Percentiles rank a stretch among this genome's conserved stretches.
Conservation (phyloP, 2,888 invertebrate species). For the Eretmocerus hayati region DNA sequence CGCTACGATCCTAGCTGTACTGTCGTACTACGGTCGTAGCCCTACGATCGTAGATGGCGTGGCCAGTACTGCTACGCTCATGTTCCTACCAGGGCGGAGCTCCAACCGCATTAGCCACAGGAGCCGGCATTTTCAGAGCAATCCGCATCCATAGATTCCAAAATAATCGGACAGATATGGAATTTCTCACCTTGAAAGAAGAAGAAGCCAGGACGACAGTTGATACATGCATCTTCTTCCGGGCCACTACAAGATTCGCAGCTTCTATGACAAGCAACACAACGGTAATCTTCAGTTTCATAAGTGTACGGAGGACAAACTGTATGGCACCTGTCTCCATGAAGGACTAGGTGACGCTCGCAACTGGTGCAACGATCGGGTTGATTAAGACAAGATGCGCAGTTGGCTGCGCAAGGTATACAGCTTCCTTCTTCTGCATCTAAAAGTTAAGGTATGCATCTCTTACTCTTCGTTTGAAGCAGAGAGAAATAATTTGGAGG, state of each 20-base stretch:
- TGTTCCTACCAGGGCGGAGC: no score
- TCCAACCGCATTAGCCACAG: no score
- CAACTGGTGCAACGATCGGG: conserved; percentile 81
- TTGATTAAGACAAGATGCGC: conserved; percentile 75
- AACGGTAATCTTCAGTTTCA: conserved; percentile 81
- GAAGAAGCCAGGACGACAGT: conserved; percentile 67
- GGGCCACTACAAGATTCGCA: conserved; percentile 78
- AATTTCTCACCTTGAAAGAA: conserved; percentile 60
- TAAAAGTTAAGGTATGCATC: no score
- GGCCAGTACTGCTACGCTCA: no score
- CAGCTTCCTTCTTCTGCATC: conserved; percentile 69
- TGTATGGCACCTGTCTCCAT: conserved; percentile 74
- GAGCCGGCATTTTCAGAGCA: no score
- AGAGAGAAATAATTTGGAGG: no score
- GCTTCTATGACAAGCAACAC: conserved; percentile 69
- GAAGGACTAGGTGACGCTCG: conserved; percentile 78
- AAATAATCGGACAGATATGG: no score
- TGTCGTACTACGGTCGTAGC: no score
- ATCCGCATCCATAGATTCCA: no score
- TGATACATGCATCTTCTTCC: conserved; percentile 71
- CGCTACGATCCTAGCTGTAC: no score
- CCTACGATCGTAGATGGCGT: no score
- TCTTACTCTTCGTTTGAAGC: no score
- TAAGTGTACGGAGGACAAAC: conserved; percentile 75
- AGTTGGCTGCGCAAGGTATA: conserved; percentile 78